phyloP scores from a whole-genome alignment of 2,113 vertebrate genomes.

The Myiozetetes cayanensis region DNA sequence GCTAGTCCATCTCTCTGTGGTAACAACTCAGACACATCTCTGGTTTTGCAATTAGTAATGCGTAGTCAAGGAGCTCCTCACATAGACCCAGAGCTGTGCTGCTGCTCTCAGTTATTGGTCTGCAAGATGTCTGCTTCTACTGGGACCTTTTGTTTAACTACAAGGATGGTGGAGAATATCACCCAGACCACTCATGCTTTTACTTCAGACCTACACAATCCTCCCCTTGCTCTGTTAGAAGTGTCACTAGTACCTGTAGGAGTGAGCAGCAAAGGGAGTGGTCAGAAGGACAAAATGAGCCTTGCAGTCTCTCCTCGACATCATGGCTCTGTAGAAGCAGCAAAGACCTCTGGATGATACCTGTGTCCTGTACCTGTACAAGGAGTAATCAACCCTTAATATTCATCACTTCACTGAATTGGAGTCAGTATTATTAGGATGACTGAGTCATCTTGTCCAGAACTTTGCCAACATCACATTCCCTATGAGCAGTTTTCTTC shows the following conservation, averaged over 20 bases:
- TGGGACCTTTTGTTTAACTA: not conserved
- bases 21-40: not conserved
- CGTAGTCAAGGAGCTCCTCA: not conserved
- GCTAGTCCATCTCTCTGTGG: not conserved
- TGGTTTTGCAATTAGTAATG: not conserved
- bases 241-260: not conserved
- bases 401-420: not conserved
- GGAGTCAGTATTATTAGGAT: not conserved
- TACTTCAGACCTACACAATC: not conserved
- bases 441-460: not conserved
- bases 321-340: not conserved
- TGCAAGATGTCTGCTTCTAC: not conserved
- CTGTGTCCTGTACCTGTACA: not conserved
- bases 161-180: not conserved
- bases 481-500: not conserved
- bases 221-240: not conserved
- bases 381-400: not conserved
- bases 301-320: not conserved
- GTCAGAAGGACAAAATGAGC: not conserved
- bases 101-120: not conserved
- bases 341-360: not conserved
- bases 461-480: not conserved
- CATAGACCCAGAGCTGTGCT: not conserved
- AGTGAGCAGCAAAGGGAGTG: not conserved
- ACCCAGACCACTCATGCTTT: not conserved